Conservation (phyloP, 1,140 invertebrate species). For the Acromyrmex heyeri region DNA sequence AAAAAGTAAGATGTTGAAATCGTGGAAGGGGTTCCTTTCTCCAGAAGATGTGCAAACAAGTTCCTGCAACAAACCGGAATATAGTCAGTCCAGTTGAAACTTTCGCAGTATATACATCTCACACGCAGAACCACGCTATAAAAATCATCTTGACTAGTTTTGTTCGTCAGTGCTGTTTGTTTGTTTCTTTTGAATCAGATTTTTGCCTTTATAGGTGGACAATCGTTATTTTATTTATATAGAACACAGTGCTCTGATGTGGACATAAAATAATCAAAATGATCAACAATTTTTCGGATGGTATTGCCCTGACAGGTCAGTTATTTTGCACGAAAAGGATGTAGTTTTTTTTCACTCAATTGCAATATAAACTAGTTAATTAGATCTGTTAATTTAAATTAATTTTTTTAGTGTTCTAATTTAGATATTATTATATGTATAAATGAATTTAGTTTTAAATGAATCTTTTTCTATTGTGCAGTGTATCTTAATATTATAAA, state of each 20-base stretch:
- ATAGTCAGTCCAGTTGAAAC: not conserved
- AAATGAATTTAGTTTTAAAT: too few relatives aligned
- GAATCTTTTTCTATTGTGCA: too few relatives aligned
- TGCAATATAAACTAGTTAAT: too few relatives aligned
- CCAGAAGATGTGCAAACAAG: not conserved
- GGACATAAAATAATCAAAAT: constrained; percentile 1
- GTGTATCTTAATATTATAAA: too few relatives aligned
- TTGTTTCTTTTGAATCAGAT: not conserved
- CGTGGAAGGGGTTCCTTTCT: constrained; percentile 38
- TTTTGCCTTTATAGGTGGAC: not conserved
- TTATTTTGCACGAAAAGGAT: not conserved
- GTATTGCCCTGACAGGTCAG: constrained; percentile 8
- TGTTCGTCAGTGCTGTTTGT: not conserved
- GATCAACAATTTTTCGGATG: not conserved
- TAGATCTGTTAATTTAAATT: too few relatives aligned
- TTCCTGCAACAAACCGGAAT: not conserved
- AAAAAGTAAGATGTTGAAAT: not conserved
- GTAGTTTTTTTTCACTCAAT: not conserved
- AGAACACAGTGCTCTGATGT: not conserved
- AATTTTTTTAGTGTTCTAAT: not conserved
- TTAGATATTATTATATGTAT: too few relatives aligned
- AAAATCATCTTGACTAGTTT: not conserved
- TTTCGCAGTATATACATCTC: not conserved
- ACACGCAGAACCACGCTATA: not conserved
- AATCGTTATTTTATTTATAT: not conserved